Percentiles rank a stretch among this genome's conserved stretches.
Conservation (phyloP, 2,797 vertebrate species). For the Notolepis coatsorum region DNA sequence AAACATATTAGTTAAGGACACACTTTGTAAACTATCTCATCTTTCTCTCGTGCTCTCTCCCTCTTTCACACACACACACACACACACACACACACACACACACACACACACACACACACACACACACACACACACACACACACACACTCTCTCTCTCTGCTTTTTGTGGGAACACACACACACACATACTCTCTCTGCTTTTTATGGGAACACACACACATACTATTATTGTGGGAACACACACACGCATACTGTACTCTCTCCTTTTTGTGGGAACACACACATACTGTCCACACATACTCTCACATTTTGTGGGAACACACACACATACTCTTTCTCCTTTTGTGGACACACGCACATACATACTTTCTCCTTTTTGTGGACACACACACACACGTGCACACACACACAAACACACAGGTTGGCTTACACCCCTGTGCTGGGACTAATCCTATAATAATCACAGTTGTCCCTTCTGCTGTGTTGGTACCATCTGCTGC, state of each 20-base stretch:
- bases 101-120: background rate
- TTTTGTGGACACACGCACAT: too few relatives aligned
- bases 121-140: too few relatives aligned
- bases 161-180: too few relatives aligned
- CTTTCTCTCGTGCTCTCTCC: background rate
- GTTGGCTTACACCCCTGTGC: constrained; percentile 18
- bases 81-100: constrained; percentile 9
- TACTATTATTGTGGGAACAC: too few relatives aligned
- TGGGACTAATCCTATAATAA: constrained; percentile 36
- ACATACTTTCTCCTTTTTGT: background rate
- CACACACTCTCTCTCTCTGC: background rate
- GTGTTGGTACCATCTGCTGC: constrained; percentile 55
- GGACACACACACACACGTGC: too few relatives aligned
- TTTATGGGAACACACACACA: too few relatives aligned
- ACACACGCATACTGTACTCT: background rate
- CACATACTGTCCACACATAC: too few relatives aligned
- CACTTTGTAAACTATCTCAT: constrained; percentile 3
- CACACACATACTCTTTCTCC: too few relatives aligned
- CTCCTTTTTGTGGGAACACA: too few relatives aligned
- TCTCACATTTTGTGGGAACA: too few relatives aligned
- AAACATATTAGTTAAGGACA: background rate
- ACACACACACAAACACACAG: constrained; percentile 10
- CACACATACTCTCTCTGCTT: too few relatives aligned
- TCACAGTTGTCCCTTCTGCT: constrained; percentile 44
- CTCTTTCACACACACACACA: constrained; percentile 4